Evolutionary conservation across 2,797 vertebrate genomes (phyloP), one percentile per base, ranked within the genome.

Genomic region (Rhyacichthys aspro): DNA sequence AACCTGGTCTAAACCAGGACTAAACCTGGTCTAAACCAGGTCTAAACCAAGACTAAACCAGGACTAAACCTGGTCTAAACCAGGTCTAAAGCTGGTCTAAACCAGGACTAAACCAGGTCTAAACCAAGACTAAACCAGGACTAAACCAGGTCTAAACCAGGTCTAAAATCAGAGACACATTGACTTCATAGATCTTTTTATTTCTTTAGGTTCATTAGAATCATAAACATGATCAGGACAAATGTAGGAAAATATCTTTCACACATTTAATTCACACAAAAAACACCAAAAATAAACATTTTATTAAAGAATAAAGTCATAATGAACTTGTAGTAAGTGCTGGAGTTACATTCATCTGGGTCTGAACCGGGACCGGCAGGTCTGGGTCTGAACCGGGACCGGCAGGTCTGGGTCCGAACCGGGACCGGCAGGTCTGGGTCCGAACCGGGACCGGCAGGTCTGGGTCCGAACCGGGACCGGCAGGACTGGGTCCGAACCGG

Each of bases 1-100:
- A 42, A 42, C 41, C 41, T 15, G 41, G 41, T n/a, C 41, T 42
- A 15, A 42, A 42, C 41, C 41, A 42, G 41, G 41, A 42, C 41
- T 42, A 42, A 42, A 42, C 41, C 7, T 0, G 43, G 19, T 23
- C 15, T 17, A 16, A 18, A 43, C 42, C 42, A 18, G 42, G 42
- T 9, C 42, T 43, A 17, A 18, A 43, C 42, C 42, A 43, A 15
- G 42, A 11, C 42, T 43, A 43, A 43, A 43, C 42, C 16, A 17
- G 42, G 42, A 17, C 42, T 43, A 23, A 23, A 23, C 19, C 19
- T 2, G 19, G 19, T 23, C 19, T 23, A 23, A 23, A 23, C 19
- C 19, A 23, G 19, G 19, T 23, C 19, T 23, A 23, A 23, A 23
- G 19, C 41, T 15, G 41, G 41, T 1, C 41, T 42, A 15, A 42